Base-by-base conservation (phyloP, 2,113 vertebrate species). In the Equus quagga region DNA sequence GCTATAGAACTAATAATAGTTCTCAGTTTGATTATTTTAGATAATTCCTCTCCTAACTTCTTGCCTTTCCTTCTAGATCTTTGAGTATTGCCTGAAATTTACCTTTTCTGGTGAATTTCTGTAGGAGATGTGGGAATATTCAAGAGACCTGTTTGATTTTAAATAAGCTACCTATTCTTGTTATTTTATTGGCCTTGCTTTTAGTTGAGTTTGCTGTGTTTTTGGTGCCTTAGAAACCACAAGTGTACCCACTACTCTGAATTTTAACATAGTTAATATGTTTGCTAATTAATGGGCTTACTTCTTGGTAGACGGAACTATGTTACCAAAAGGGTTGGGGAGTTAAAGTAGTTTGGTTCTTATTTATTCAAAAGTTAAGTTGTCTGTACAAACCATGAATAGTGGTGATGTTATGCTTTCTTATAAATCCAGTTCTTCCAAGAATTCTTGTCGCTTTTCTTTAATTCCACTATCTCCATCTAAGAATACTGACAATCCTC, bases 41-140 rank as follows among this genome's bases (percentile, higher is more conserved):
- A n/a, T 54, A 24, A 80, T 86, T 82, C 17, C 23, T 86, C 94
- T 31, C 11, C 28, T 54, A 64, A 49, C 56, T 15, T 54, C 65
- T 89, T 89, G 28, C 46, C 62, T 94, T 73, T 67, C 26, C 41
- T 49, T 96, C 41, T 84, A 85, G 51, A 36, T 85, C 33, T 86
- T 94, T 86, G 15, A 31, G 3, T 54, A 65, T 58, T 84, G 44
- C 26, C 67, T 93, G 11, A 65, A 58, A 65, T 82, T 91, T 87
- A 72, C 21, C 49, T 78, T 96, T 94, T 94, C n/a, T 60, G 79
- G 21, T 69, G 89, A 70, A 78, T 88, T 64, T 64, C 13, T 70
- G 4, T 54, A 80, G 54, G n/a, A 72, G 21, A 73, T 49, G 8
- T 62, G 21, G 44, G 18, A 46, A 23, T 93, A 78, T 44, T 84